Base-by-base conservation (phyloP, 2,888 invertebrate species). In the Zhuqinia jingwanae region DNA sequence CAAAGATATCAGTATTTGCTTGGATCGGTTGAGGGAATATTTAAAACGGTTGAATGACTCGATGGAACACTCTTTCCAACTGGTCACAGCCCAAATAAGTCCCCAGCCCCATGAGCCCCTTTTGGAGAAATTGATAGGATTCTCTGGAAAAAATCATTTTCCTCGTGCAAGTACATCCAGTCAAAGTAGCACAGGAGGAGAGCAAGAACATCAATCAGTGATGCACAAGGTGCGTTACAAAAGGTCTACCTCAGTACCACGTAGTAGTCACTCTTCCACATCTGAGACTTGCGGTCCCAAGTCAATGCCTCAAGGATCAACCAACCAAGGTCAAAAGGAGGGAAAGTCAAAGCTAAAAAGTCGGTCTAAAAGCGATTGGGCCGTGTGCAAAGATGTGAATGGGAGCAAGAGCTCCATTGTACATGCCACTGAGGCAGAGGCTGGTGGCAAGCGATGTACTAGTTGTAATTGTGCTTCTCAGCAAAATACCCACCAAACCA, bases 31-130 rank as follows among this genome's bases (percentile, higher is more conserved):
- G n/a, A 91, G 92, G 77, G 92, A 91, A 45, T 93, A 93, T 91
- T 91, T 93, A 17, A 92, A 92, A 53, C 91, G 92, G 22, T 92
- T 93, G 85, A 93, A 93, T 89, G 92, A 92, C 87, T 92, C 93
- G 53, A 92, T 93, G 88, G 92, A 93, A 87, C 92, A 92, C 88
- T 92, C 92, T 8, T 92, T 93, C 90, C 92, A 92, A 88, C 91
- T 92, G 73, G 92, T 92, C 22, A 90, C 91, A 58, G 91, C 91
- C 47, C 91, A 91, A 63, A 91, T 91, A 13, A 89, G 87, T 20
- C 88, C 90, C 10, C 90, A 89, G 58, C 87, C 89, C 10, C 85
- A 88, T 68, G 77, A 75, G n/a, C 82, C 81, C 8, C 50, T 76
- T 8, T n/a, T 80, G 5, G 88, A 88, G 42, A 84, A 79, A 25